A percentile compares a stretch with the other conserved stretches of the same genome.
Conservation (phyloP, 2,888 invertebrate species). For the Dione vanillae region DNA sequence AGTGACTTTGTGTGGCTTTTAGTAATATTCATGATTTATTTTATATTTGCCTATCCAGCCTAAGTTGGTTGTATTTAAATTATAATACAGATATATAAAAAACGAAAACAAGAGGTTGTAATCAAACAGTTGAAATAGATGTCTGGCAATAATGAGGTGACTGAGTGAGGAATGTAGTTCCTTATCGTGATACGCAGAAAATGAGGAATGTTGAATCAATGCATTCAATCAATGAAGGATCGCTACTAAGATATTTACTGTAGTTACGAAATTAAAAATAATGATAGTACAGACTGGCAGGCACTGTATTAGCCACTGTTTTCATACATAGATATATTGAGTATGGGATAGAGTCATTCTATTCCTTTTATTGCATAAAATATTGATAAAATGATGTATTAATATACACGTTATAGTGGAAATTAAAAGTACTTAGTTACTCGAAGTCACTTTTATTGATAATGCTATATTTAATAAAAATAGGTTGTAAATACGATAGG, state of each 20-base stretch:
- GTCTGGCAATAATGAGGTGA: slow-evolving; percentile 4
- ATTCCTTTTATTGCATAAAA: too few relatives aligned
- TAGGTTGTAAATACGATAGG: slow-evolving; percentile 16
- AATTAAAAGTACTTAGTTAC: not conserved
- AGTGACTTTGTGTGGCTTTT: too few relatives aligned
- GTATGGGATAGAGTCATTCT: too few relatives aligned
- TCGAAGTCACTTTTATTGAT: not conserved
- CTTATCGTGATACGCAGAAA: slow-evolving; percentile 16
- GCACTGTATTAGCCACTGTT: not conserved
- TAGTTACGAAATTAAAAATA: not conserved
- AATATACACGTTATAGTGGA: not conserved
- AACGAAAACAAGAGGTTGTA: not conserved
- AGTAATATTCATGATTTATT: not conserved
- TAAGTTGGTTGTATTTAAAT: not conserved
- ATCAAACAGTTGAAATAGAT: not conserved
- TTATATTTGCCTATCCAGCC: not conserved
- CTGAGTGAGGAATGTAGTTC: slow-evolving; percentile 5
- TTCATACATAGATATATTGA: too few relatives aligned
- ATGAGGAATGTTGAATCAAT: not conserved
- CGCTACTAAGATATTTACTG: not conserved
- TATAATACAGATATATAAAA: not conserved
- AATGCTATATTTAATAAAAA: slow-evolving; percentile 4
- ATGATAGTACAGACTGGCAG: not conserved
- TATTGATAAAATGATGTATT: not conserved
- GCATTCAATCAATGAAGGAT: not conserved